Evolutionary conservation across 2,888 invertebrate genomes (phyloP).

Genomic region (Masnerella sp.): DNA sequence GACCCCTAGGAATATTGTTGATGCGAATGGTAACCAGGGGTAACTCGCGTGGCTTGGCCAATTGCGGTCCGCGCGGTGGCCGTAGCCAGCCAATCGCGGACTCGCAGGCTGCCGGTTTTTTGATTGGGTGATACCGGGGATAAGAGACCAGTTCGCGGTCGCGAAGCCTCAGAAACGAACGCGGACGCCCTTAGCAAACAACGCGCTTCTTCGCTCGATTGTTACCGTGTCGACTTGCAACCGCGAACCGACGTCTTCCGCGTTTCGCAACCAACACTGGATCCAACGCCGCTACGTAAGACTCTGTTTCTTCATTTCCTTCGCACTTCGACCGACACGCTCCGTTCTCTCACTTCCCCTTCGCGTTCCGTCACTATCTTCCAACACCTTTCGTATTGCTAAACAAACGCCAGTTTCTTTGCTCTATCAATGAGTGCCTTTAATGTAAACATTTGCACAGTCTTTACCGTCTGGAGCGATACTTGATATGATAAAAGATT

Average conservation of each 20-base stretch:
- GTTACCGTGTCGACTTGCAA: conserved; percentile 3
- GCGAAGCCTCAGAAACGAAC: conserved; percentile 71
- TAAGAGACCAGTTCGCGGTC: conserved; percentile 76
- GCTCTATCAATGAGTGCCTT: too few relatives aligned
- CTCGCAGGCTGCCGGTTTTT: conserved; percentile 71
- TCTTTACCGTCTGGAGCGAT: too few relatives aligned
- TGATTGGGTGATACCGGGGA: conserved; percentile 75
- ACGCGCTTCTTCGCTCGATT: conserved; percentile 44
- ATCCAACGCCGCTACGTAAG: conserved; percentile 16
- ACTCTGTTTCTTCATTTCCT: conserved; percentile 10
- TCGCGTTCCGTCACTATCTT: too few relatives aligned
- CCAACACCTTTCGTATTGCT: too few relatives aligned
- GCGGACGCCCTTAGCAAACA: conserved; percentile 71
- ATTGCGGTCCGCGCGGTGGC: conserved; percentile 74
- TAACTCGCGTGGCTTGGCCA: conserved; percentile 72
- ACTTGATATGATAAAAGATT: too few relatives aligned
- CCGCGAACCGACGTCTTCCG: conserved; percentile 47
- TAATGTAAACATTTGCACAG: too few relatives aligned
- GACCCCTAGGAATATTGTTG: conserved; percentile 74
- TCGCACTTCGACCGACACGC: conserved; percentile 15
- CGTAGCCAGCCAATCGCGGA: conserved; percentile 70
- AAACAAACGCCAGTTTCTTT: too few relatives aligned
- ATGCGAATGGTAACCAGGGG: conserved; percentile 76
- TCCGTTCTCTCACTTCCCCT: not conserved
- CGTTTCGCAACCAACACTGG: conserved; percentile 18